phyloP scores from a whole-genome alignment of 2,113 vertebrate species.

The Dasyornis broadbenti region DNA sequence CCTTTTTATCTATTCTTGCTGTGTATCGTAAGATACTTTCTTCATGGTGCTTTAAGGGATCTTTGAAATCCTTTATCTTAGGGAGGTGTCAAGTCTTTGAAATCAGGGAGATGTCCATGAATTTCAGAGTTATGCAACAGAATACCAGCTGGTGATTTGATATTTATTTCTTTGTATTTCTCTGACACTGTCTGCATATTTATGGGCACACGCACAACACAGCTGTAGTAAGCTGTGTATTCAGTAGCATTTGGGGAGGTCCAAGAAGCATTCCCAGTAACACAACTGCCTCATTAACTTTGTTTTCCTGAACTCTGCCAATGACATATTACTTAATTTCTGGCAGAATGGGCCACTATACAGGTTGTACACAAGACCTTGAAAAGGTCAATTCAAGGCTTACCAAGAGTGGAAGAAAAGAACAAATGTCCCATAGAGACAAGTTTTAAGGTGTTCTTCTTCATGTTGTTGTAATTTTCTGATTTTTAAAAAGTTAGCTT shows the following conservation, averaged over 20 bases:
- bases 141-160: neutral
- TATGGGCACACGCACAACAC: neutral
- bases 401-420: neutral
- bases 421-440: too few relatives aligned
- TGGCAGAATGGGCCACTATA: neutral
- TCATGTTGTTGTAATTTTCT: neutral
- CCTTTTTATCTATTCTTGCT: neutral
- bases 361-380: neutral
- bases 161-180: neutral
- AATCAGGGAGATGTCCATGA: neutral
- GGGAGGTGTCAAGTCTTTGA: neutral
- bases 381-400: neutral
- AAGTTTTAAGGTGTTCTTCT: neutral
- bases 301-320: neutral
- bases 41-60: neutral
- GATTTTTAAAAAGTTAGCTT: neutral
- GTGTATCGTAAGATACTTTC: neutral
- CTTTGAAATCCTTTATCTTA: neutral
- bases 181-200: neutral
- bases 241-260: neutral
- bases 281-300: neutral
- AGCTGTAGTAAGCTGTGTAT: neutral
- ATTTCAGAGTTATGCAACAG: neutral
- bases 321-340: neutral
- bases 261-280: neutral